phyloP scores from a whole-genome alignment of 2,888 invertebrate species.

The Sicus ferrugineus region DNA sequence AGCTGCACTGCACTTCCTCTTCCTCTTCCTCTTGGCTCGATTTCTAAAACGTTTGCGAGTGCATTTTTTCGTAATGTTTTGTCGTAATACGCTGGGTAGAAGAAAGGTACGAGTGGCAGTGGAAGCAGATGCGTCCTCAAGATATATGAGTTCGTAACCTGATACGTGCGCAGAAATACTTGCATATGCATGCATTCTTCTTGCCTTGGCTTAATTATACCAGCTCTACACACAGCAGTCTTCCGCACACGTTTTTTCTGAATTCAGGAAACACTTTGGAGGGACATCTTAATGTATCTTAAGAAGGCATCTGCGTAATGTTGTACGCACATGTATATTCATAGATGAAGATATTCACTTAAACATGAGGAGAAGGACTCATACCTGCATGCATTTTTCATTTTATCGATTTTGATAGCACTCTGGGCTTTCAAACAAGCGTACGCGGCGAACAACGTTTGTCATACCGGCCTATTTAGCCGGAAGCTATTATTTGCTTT shows the following conservation, averaged over 20 bases:
- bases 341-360: neutral
- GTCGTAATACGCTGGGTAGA: neutral
- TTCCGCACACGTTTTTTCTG: neutral
- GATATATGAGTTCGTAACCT: conserved; percentile 8
- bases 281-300: neutral
- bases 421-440: neutral
- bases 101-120: too few relatives aligned
- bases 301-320: conserved; percentile 6
- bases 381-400: neutral
- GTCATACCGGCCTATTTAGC: conserved; percentile 7
- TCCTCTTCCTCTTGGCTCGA: neutral
- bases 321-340: neutral
- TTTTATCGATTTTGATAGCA: neutral
- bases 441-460: neutral
- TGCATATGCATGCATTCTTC: neutral
- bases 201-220: conserved; percentile 18
- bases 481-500: conserved; percentile 14
- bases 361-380: neutral
- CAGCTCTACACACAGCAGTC: neutral
- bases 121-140: neutral
- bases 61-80: conserved; percentile 3
- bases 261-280: neutral
- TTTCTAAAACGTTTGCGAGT: neutral
- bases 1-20: conserved; percentile 10
- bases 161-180: conserved; percentile 5